These are phyloP conservation scores for Neoniphon sammara DNA, from an alignment of 2,797 vertebrate genomes.

Conservation along the genomic window DNA sequence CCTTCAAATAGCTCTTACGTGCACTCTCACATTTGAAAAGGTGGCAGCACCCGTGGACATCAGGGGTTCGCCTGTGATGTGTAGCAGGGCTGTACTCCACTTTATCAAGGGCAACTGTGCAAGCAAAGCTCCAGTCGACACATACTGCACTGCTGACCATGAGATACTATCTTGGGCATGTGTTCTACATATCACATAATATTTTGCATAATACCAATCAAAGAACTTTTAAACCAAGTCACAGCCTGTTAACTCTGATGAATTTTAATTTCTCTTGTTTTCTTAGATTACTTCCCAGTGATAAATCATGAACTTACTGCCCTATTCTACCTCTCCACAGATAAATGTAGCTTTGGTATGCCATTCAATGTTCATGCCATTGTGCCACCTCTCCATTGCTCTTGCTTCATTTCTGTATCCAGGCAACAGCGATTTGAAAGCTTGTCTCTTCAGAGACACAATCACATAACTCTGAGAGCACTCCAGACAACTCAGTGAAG, in stretches of 20 bases:
- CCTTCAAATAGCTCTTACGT: constrained; percentile 80
- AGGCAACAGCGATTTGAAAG: constrained; percentile 83
- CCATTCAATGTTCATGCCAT: constrained; percentile 76
- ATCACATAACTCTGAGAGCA: constrained; percentile 82
- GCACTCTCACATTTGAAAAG: constrained; percentile 80
- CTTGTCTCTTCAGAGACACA: constrained; percentile 78
- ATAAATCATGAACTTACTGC: constrained; percentile 26
- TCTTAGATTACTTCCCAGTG: background rate
- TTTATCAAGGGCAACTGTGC: constrained; percentile 41
- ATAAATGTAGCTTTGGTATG: constrained; percentile 75
- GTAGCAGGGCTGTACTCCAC: constrained; percentile 16
- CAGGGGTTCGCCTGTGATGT: constrained; percentile 78
- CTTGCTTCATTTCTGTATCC: constrained; percentile 81
- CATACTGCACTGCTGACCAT: background rate
- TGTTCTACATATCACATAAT: background rate
- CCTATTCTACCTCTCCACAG: constrained; percentile 45
- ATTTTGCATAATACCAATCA: constrained; percentile 30
- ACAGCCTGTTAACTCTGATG: background rate
- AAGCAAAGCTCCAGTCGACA: constrained; percentile 40
- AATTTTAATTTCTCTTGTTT: constrained; percentile 6
- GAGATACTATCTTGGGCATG: constrained; percentile 27
- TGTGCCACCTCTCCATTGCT: constrained; percentile 76
- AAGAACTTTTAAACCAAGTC: background rate
- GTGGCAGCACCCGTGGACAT: constrained; percentile 58
- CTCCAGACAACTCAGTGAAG: constrained; percentile 78